These are phyloP conservation scores for Sorex araneus DNA, from an alignment of 2,113 vertebrate species.

Conservation along the genomic window DNA sequence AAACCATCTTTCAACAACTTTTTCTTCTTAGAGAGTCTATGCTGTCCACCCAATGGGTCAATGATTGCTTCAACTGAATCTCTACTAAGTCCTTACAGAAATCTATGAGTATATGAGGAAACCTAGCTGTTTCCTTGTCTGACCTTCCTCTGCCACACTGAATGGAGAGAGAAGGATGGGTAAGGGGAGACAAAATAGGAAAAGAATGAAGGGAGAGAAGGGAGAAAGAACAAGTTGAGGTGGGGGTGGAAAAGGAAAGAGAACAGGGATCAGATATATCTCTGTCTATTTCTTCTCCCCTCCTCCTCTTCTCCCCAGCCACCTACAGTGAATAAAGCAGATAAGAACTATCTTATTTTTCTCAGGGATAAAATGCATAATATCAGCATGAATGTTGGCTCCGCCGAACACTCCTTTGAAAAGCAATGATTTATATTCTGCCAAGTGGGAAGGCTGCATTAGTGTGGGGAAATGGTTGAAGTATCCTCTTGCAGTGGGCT, in stretches of 20 bases:
- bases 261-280: background rate
- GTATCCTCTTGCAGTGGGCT: background rate
- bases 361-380: background rate
- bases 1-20: background rate
- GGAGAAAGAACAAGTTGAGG: background rate
- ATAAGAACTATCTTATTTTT: background rate
- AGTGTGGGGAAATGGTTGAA: background rate
- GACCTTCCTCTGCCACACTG: background rate
- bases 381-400: slow-evolving; percentile 19
- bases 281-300: background rate
- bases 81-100: background rate
- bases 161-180: background rate
- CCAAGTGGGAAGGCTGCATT: background rate
- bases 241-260: background rate
- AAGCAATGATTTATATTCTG: background rate
- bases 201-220: background rate
- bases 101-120: background rate
- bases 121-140: background rate
- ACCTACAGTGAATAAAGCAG: background rate
- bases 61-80: background rate
- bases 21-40: background rate
- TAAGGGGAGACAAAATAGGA: background rate
- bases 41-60: background rate
- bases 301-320: background rate
- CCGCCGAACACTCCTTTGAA: slow-evolving; percentile 24